Base-by-base conservation (phyloP, 2,888 invertebrate species). In the Schrankia costaestrigalis region DNA sequence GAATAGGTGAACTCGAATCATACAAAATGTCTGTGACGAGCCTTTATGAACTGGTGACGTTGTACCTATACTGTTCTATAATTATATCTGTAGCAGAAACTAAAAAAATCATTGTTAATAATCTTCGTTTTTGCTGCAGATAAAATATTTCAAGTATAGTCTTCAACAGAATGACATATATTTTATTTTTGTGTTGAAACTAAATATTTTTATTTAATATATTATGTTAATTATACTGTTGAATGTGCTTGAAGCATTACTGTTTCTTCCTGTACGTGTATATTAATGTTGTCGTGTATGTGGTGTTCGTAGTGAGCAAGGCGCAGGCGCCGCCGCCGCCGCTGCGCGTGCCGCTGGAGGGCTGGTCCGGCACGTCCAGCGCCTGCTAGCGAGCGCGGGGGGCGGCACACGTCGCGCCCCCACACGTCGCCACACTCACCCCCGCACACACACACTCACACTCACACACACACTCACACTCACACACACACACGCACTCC, bases 311-410 rank as follows among this genome's bases (percentile, higher is more conserved):
- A 83, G 86, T 73, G 71, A 84, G 83, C 63, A 91, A 91, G 73
- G 90, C 91, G 67, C 91, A 82, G 60, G 91, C 91, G 47, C 91
- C 91, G 37, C 84, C 85, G 64, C 91, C 91, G 44, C 91, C 91
- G 48, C 81, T 89, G 55, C 81, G 85, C 36, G 71, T 91, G 41
- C 90, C 90, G 58, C 77, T 91, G 50, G 81, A 79, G 46, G 83
- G 86, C 46, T 90, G 90, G 85, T 71, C 90, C 78, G 89, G 82
- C 67, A 73, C 89, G 39, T 88, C 90, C 23, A 79, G 78, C 69
- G 86, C 85, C 35, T 88, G 89, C 88, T 89, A 89, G 86, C 89
- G 77, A 63, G 72, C 67, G 71, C 66, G 78, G 77, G 82, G 82
- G 83, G 84, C 77, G 56, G 65, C 66, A 65, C 64, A 72, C 60